phyloP scores from a whole-genome alignment of 2,797 vertebrate genomes.

The Halcyon leucocephala region DNA sequence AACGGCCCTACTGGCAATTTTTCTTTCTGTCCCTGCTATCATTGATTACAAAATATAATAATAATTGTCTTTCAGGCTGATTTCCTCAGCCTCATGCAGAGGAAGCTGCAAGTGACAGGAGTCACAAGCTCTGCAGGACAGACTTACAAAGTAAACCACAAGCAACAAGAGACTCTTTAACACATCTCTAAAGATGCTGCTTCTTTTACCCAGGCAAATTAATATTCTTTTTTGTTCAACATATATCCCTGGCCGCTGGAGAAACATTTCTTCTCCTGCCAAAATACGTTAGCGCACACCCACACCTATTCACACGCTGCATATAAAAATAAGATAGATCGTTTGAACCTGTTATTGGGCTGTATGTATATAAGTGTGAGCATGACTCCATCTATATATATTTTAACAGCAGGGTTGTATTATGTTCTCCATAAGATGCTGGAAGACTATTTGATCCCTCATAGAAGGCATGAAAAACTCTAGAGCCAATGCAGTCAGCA shows the following conservation, averaged over 20 bases:
- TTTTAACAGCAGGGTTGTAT: not conserved
- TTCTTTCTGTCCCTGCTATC: not conserved
- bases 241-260: not conserved
- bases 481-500: not conserved
- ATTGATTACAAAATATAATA: not conserved
- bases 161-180: not conserved
- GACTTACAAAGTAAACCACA: not conserved
- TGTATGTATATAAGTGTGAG: not conserved
- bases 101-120: not conserved
- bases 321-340: constrained; percentile 11
- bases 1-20: not conserved
- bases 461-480: not conserved
- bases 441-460: not conserved
- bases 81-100: not conserved
- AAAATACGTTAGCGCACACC: constrained; percentile 42
- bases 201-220: constrained; percentile 33
- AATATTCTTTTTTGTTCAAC: constrained; percentile 27
- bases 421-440: not conserved
- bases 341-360: constrained; percentile 8
- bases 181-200: not conserved
- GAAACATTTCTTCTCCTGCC: constrained; percentile 46
- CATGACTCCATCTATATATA: not conserved
- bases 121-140: not conserved
- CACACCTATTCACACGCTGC: constrained; percentile 35
- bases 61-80: not conserved